Conservation (phyloP, 1,140 invertebrate species). For the Zaprionus ghesquierei region DNA sequence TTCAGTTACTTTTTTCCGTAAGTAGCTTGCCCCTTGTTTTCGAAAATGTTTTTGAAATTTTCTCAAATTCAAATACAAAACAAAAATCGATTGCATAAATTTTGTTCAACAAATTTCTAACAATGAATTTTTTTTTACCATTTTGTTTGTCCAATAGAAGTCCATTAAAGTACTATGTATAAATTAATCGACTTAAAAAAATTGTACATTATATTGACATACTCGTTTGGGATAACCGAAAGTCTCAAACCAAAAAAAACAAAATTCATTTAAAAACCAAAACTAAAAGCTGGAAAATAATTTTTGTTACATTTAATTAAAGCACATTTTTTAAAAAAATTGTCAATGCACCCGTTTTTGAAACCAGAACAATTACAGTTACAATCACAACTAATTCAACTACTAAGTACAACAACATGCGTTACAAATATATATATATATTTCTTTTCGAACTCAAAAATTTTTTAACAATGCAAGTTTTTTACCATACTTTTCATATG, state of each 20-base stretch:
- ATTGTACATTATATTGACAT: constrained; percentile 36
- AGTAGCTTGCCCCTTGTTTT: constrained; percentile 69
- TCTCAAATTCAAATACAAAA: constrained; percentile 46
- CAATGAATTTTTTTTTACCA: constrained; percentile 73
- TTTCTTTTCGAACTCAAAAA: constrained; percentile 31
- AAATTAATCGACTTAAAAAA: constrained; percentile 30
- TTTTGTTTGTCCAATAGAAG: constrained; percentile 50
- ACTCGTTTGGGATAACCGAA: constrained; percentile 40
- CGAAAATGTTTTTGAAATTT: constrained; percentile 63
- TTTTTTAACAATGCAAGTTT: constrained; percentile 44
- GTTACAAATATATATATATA: constrained; percentile 33
- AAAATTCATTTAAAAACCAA: constrained; percentile 66
- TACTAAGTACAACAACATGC: constrained; percentile 56
- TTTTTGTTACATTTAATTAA: constrained; percentile 77
- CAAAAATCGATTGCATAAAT: constrained; percentile 33
- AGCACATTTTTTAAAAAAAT: constrained; percentile 78
- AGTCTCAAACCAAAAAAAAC: constrained; percentile 57
- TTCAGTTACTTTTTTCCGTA: constrained; percentile 57
- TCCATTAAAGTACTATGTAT: constrained; percentile 33
- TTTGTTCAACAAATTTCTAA: constrained; percentile 31
- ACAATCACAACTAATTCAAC: constrained; percentile 54
- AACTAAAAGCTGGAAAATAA: constrained; percentile 47
- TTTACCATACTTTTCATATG: constrained; percentile 40
- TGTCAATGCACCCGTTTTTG: constrained; percentile 76
- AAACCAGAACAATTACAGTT: constrained; percentile 63